These are phyloP conservation scores for Heteropelma amictum DNA, from an alignment of 2,888 invertebrate species.

Conservation along the genomic window DNA sequence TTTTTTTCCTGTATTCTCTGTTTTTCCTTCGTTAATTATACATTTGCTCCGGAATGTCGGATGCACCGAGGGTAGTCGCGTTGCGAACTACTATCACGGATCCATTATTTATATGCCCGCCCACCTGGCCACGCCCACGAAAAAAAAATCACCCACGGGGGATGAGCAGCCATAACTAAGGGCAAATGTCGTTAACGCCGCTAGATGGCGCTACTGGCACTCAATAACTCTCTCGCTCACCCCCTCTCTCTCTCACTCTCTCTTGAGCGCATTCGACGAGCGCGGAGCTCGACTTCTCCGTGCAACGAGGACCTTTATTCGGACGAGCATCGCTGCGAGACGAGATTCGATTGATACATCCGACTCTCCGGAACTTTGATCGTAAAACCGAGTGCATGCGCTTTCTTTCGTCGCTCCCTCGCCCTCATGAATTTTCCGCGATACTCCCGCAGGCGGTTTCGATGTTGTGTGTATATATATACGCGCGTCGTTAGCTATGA, in stretches of 20 bases:
- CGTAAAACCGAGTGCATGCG: not conserved
- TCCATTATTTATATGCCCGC: conserved; percentile 62
- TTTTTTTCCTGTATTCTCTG: not conserved
- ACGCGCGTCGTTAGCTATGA: conserved; percentile 51
- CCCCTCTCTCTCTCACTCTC: conserved; percentile 1
- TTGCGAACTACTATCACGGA: conserved; percentile 47
- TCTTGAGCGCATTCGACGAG: too few species aligned
- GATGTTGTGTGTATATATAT: conserved; percentile 26
- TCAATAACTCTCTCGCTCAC: conserved; percentile 54
- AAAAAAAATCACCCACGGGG: conserved; percentile 60
- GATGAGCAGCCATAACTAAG: conserved; percentile 77
- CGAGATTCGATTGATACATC: conserved; percentile 58
- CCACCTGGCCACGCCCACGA: conserved; percentile 74
- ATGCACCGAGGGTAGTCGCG: conserved; percentile 43
- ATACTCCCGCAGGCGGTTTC: conserved; percentile 40
- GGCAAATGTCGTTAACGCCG: conserved; percentile 70
- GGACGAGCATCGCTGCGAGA: conserved; percentile 54
- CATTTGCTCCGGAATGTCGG: conserved; percentile 41
- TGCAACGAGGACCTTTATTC: conserved; percentile 61
- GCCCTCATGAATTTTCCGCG: conserved; percentile 6
- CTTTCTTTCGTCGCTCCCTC: conserved; percentile 1
- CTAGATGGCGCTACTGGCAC: conserved; percentile 75
- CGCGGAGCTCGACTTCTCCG: not conserved
- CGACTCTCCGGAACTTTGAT: conserved; percentile 41
- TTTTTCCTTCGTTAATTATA: conserved; percentile 49